Evolutionary conservation across 2,888 invertebrate genomes (phyloP).

Genomic region (Rhopalosiphum nymphaeae): DNA sequence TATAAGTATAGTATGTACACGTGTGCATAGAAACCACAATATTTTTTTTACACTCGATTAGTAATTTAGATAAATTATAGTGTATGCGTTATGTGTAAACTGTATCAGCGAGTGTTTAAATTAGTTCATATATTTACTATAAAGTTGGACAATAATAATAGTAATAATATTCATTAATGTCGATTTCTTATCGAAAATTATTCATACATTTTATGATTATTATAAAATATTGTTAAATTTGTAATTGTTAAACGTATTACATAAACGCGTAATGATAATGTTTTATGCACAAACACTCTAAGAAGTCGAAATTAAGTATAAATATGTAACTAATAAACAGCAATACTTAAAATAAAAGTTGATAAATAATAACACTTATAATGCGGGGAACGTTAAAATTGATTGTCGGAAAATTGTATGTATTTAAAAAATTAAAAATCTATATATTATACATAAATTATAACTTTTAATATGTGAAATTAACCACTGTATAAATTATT

Average conservation of each 20-base stretch:
- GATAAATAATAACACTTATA: not conserved
- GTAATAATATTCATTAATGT: not conserved
- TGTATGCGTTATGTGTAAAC: not conserved
- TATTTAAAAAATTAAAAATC: not conserved
- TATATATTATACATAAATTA: not conserved
- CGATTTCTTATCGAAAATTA: not conserved
- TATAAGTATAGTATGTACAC: not conserved
- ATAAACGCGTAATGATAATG: not conserved
- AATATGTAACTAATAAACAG: not conserved
- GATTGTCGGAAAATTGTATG: not conserved
- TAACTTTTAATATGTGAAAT: not conserved
- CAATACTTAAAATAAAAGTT: not conserved
- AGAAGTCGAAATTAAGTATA: not conserved
- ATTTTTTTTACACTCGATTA: constrained; percentile 5
- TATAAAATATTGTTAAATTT: not conserved
- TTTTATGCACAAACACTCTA: not conserved
- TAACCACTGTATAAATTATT: not conserved
- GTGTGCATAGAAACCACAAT: not conserved
- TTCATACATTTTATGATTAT: not conserved
- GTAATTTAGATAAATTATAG: constrained; percentile 1
- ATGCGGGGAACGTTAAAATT: not conserved
- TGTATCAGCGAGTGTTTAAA: not conserved
- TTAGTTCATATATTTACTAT: not conserved
- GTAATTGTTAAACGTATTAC: not conserved
- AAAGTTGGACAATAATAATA: not conserved